Percentiles rank a stretch among this genome's conserved stretches.
Conservation (phyloP, 2,888 invertebrate genomes). For the Rambutsinella grinnellia region DNA sequence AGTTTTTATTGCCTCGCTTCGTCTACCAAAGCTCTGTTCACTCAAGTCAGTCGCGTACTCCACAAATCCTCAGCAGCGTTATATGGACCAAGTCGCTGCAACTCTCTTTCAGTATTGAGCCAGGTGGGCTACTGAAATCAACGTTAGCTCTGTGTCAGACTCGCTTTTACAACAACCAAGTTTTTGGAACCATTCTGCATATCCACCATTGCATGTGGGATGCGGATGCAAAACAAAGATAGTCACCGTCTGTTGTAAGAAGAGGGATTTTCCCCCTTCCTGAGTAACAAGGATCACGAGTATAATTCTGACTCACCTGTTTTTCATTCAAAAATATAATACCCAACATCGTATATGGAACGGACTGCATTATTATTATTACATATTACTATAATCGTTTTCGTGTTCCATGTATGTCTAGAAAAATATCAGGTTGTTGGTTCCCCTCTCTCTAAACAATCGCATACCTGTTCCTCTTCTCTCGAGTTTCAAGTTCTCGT, state of each 20-base stretch:
- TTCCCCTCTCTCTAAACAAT: neutral
- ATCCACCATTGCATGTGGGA: neutral
- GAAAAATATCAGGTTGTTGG: neutral
- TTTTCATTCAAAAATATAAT: constrained; percentile 39
- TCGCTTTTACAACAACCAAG: neutral
- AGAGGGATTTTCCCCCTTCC: constrained; percentile 23
- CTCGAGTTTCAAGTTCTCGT: neutral
- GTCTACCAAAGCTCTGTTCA: neutral
- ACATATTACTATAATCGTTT: constrained; percentile 12
- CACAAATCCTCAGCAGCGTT: constrained; percentile 10
- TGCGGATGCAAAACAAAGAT: neutral
- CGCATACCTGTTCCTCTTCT: constrained; percentile 27
- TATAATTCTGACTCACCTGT: constrained; percentile 44
- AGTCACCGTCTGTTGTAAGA: constrained; percentile 18
- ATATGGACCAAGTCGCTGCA: constrained; percentile 51
- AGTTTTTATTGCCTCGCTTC: neutral
- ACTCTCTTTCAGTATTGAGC: constrained; percentile 56
- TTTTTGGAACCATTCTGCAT: neutral
- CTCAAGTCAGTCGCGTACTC: neutral
- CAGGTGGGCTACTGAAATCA: constrained; percentile 59
- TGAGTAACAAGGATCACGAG: neutral
- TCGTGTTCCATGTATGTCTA: constrained; percentile 2
- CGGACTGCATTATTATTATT: too few relatives aligned
- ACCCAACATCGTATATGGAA: too few relatives aligned
- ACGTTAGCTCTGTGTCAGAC: constrained; percentile 31